Evolutionary conservation across 1,140 invertebrate species (phyloP).

Genomic region (Drosophila carrolli): DNA sequence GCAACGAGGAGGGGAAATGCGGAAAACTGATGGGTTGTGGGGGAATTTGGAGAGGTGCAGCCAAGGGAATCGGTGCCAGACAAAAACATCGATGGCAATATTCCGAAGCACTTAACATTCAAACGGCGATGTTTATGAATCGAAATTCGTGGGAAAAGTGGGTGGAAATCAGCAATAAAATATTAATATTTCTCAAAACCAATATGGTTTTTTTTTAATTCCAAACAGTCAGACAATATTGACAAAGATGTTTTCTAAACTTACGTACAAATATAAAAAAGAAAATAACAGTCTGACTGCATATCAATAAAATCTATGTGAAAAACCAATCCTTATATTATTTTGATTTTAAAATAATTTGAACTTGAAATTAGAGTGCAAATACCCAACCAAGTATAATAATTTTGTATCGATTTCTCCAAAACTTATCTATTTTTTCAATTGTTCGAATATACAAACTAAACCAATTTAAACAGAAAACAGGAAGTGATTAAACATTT

Average conservation of each 20-base stretch:
- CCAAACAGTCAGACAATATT: no score
- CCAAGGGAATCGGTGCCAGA: slow-evolving; percentile 12
- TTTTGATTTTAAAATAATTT: no score
- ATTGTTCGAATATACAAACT: neutral
- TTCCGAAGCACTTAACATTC: slow-evolving; percentile 17
- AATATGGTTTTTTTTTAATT: neutral
- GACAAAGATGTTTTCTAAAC: no score
- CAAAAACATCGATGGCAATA: slow-evolving; percentile 15
- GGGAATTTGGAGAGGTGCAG: slow-evolving; percentile 11
- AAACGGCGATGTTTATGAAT: neutral
- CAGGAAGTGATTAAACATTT: neutral
- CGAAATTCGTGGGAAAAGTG: slow-evolving; percentile 2
- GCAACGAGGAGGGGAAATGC: neutral
- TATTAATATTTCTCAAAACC: neutral
- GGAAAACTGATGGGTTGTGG: slow-evolving; percentile 3
- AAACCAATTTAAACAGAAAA: neutral
- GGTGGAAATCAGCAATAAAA: neutral
- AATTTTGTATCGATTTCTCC: no score
- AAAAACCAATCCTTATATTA: no score
- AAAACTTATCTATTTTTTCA: neutral
- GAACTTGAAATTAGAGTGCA: no score
- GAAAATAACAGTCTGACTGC: no score
- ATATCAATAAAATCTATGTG: no score
- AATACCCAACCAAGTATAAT: no score
- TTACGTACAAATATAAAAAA: neutral